Evolutionary conservation across 2,797 vertebrate genomes (phyloP), one percentile per base, ranked within the genome.

Genomic region (Tangara arthus): DNA sequence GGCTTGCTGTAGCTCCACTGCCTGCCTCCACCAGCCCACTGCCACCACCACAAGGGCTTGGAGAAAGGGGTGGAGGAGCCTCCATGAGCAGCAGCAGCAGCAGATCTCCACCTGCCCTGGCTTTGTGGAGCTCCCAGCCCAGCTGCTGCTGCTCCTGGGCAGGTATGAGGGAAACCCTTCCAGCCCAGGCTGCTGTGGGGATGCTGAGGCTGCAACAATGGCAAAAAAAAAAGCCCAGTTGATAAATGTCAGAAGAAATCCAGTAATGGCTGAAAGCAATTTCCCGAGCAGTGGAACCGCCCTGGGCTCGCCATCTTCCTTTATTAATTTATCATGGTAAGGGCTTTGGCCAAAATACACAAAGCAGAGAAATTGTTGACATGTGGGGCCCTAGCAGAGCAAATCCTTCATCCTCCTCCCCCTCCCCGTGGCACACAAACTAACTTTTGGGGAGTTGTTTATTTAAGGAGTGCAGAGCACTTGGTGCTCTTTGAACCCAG

Each of bases 361-460:
- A 99, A 99, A 99, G 98, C 98, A 98, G 98, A 98, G 98, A 99
- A 99, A 99, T 99, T 99, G 98, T 99, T 99, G 99, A 99, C 99
- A 99, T 99, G 98, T 99, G 99, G 98, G 98, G 98, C 98, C 96
- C 97, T 98, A 98, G 97, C 96, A 98, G 98, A 98, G 98, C 98
- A 98, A 98, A 98, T 96, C 98, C 98, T 98, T 98, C 98, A 98
- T 98, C 98, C 97, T 97, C 96, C 97, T 97, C 69, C 97, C 95
- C 94, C 72, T 94, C 89, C 95, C 50, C 3, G 84, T 87, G 97
- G 97, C 95, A 97, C 97, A 98, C 98, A 98, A 98, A 98, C 98
- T 98, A 98, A 98, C 98, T 98, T 95, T 94, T 91, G 37, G 91
- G 89, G 95, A 93, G 55, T 97, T 99, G 98, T 99, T 99, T 99